Base-by-base conservation (phyloP, 2,888 invertebrate species). In the Ophion ventricosus region DNA sequence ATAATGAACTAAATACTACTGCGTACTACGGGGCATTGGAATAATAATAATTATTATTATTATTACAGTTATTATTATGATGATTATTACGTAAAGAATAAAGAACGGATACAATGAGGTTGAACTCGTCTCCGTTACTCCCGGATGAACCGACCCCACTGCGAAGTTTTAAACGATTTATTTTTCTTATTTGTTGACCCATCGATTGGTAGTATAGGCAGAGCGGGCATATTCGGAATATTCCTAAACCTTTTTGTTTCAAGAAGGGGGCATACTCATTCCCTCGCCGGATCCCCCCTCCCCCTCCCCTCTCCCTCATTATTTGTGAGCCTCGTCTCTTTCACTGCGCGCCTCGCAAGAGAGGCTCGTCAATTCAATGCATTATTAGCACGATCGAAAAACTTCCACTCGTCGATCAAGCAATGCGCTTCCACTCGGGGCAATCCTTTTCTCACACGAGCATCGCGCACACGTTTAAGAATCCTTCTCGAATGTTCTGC, bases 321-420 rank as follows among this genome's bases (percentile, higher is more conserved):
- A n/a, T 75, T 54, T 17, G 25, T 61, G 40, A 11, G 49, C n/a
- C 40, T 17, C 23, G 8, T 64, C 61, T 61, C 26, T 66, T 63
- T 29, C 56, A 14, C 26, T 56, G n/a, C n/a, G n/a, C 17, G 17
- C 17, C 10, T 20, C 35, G 17, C 64, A 11, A 61, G 54, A 54
- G 54, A 43, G 49, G 26, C 75, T 75, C 75, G 64, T 59, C 83
- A 43, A 77, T 84, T 77, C 81, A 54, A 59, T 75, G 75, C 64
- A 64, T 67, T 76, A 76, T 76, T 76, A 57, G 66, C 67, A 74
- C 70, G 43, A 63, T 82, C 67, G 82, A 82, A 84, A 81, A 84
- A 81, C 74, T 84, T 81, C 84, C 81, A 84, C 75, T 81, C 78
- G 73, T 35, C 59, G 40, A 73, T 59, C 25, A 10, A 7, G 70